These are phyloP conservation scores for Darevskia mixta DNA, from an alignment of 2,797 vertebrate genomes.

Conservation along the genomic window DNA sequence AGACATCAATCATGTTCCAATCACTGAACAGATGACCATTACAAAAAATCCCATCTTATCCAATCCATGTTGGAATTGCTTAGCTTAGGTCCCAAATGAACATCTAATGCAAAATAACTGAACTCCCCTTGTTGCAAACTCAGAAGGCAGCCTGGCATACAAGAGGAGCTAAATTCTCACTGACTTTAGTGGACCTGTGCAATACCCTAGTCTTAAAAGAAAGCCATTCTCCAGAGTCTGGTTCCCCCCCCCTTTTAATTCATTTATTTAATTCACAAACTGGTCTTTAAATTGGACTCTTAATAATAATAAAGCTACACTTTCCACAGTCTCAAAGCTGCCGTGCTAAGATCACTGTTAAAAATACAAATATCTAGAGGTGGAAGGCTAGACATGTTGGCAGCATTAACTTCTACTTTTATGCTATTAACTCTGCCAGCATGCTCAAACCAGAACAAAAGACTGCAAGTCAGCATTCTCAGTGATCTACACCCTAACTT, in stretches of 20 bases:
- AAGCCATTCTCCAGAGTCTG: not conserved
- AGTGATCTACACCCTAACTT: not conserved
- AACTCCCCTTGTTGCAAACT: not conserved
- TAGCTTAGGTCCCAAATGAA: not conserved
- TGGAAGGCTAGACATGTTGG: not conserved
- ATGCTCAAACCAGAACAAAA: not conserved
- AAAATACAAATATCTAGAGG: not conserved
- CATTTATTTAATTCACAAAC: not conserved
- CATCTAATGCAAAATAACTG: not conserved
- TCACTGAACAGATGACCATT: not conserved
- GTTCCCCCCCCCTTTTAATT: not conserved
- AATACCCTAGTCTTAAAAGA: not conserved
- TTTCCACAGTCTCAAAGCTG: not conserved
- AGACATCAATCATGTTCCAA: not conserved
- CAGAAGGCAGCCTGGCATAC: not conserved
- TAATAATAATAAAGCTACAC: not conserved
- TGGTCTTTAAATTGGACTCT: not conserved
- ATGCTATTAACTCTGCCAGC: not conserved
- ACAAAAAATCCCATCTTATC: not conserved
- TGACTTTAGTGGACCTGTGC: not conserved
- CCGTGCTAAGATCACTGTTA: not conserved
- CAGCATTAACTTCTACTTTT: not conserved
- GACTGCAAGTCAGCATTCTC: not conserved
- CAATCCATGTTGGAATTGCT: not conserved
- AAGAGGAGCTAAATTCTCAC: not conserved